A percentile compares a stretch with the other conserved stretches of the same genome.
Evolutionary conservation across 1,140 invertebrate genomes (phyloP).

Genomic region (Subanguina moxae): DNA sequence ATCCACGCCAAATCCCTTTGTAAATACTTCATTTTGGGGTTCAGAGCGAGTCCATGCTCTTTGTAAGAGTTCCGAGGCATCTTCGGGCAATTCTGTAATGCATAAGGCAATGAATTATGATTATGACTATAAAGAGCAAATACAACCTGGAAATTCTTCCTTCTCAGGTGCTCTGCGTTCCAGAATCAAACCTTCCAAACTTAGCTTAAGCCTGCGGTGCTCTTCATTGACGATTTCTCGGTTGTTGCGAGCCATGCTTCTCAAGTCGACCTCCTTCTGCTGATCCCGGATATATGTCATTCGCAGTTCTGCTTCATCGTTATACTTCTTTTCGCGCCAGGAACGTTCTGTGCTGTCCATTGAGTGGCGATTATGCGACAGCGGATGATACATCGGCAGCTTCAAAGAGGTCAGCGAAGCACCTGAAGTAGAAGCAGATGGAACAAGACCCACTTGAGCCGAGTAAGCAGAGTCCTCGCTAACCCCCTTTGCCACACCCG

Average conservation of each 20-base stretch:
- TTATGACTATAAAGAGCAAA: not conserved
- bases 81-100: conserved; percentile 38
- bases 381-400: too few relatives aligned
- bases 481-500: not conserved
- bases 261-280: not conserved
- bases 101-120: not conserved
- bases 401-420: too few relatives aligned
- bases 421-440: too few relatives aligned
- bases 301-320: not conserved
- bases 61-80: conserved; percentile 25
- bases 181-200: conserved; percentile 1
- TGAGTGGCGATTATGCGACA: too few relatives aligned
- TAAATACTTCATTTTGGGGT: conserved; percentile 34
- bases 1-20: conserved; percentile 30
- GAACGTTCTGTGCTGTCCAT: not conserved
- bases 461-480: not conserved
- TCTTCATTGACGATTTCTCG: conserved; percentile 1
- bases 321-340: conserved; percentile 1
- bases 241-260: conserved; percentile 1
- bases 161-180: conserved; percentile 1
- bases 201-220: not conserved
- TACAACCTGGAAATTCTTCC: conserved; percentile 21
- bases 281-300: not conserved
- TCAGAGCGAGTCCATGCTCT: conserved; percentile 37
- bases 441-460: too few relatives aligned